Evolutionary conservation across 2,797 vertebrate genomes (phyloP).

Genomic region (Botia almorhae): DNA sequence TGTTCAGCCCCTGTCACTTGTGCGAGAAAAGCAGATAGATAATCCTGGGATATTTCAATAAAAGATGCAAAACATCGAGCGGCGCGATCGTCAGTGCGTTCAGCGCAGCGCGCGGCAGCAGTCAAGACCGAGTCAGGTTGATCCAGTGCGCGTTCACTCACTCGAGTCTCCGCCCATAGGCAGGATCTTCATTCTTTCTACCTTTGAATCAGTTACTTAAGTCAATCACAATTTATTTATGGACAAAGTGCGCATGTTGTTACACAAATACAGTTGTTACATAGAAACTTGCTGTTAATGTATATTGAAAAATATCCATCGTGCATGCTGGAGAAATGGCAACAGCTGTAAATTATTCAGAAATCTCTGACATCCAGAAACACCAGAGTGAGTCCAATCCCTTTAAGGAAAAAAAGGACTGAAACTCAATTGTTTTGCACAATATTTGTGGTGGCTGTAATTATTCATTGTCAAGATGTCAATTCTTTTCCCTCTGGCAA

Average conservation of each 20-base stretch:
- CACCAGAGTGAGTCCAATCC: conserved; percentile 21
- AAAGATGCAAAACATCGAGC: background rate
- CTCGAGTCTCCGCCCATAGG: conserved; percentile 13
- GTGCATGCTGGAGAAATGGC: conserved; percentile 5
- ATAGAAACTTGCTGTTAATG: too few species aligned
- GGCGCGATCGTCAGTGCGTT: background rate
- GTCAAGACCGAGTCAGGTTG: background rate
- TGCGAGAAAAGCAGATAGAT: background rate
- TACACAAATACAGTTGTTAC: too few species aligned
- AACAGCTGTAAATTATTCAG: conserved; percentile 56
- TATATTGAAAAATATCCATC: too few species aligned
- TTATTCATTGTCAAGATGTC: conserved; percentile 41
- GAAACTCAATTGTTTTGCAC: conserved; percentile 42
- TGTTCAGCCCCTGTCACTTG: background rate
- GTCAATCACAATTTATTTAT: background rate
- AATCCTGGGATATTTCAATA: background rate
- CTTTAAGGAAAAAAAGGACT: background rate
- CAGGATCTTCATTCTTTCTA: background rate
- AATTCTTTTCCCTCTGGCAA: conserved; percentile 1
- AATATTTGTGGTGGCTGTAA: conserved; percentile 17
- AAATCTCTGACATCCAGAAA: conserved; percentile 14
- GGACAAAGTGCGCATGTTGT: background rate
- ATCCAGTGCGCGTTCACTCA: background rate
- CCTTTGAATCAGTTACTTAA: background rate
- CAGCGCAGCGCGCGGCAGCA: background rate